Percentiles rank a stretch among this genome's conserved stretches.
phyloP scores from a whole-genome alignment of 1,140 invertebrate species.

The Scaptomyza pallida region DNA sequence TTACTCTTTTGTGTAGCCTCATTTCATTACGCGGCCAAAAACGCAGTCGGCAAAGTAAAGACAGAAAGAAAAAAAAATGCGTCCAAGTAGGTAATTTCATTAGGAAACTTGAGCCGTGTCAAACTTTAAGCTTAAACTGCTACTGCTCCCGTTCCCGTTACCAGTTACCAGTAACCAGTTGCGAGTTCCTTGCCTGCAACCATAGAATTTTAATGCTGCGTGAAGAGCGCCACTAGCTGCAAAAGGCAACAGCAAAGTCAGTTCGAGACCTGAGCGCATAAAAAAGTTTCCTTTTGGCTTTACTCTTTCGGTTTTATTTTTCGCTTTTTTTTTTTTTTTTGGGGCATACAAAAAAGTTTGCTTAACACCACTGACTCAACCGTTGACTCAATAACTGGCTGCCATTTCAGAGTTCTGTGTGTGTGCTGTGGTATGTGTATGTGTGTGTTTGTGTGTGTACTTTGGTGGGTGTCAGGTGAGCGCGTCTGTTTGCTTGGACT shows the following conservation, averaged over 20 bases:
- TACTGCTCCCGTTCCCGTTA: background rate
- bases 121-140: conserved; percentile 81
- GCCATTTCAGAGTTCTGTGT: conserved; percentile 17
- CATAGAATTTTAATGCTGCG: conserved; percentile 77
- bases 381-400: conserved; percentile 77
- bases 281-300: conserved; percentile 73
- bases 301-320: conserved; percentile 31
- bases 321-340: conserved; percentile 31
- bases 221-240: conserved; percentile 59
- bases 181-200: conserved; percentile 35
- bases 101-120: conserved; percentile 83
- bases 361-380: conserved; percentile 66
- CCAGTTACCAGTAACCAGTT: too few relatives aligned
- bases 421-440: background rate
- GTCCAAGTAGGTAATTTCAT: conserved; percentile 82
- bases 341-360: conserved; percentile 66
- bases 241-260: conserved; percentile 14
- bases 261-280: conserved; percentile 56
- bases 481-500: conserved; percentile 31
- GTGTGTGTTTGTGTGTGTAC: conserved; percentile 1
- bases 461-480: conserved; percentile 28
- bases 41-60: conserved; percentile 46
- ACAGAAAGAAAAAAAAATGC: too few relatives aligned
- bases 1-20: conserved; percentile 38
- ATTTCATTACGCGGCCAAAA: conserved; percentile 65